Conservation (phyloP, 2,797 vertebrate species). For the Alouatta caraya region DNA sequence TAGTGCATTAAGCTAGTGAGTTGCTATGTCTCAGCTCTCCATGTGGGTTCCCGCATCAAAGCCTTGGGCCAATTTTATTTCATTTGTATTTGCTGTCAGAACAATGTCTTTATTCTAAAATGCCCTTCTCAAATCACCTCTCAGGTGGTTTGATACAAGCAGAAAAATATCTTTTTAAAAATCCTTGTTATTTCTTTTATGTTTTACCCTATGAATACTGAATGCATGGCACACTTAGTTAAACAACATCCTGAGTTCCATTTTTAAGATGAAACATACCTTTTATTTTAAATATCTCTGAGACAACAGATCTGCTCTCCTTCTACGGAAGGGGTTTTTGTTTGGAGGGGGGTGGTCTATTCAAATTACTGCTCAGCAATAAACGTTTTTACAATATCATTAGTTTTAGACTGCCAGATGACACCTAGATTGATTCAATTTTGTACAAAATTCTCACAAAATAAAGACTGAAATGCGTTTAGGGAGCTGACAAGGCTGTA, state of each 20-base stretch:
- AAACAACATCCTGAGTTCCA: constrained; percentile 62
- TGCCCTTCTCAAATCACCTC: constrained; percentile 84
- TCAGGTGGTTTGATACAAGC: constrained; percentile 83
- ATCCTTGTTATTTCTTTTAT: constrained; percentile 73
- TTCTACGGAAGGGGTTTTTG: not conserved
- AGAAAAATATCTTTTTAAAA: constrained; percentile 73
- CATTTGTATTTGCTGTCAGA: constrained; percentile 87
- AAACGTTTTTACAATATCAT: constrained; percentile 59
- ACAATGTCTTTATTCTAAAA: constrained; percentile 87
- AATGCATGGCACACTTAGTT: constrained; percentile 50
- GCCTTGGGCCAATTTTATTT: constrained; percentile 87
- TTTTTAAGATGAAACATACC: constrained; percentile 67
- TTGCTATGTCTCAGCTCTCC: constrained; percentile 81
- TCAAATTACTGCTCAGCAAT: constrained; percentile 63
- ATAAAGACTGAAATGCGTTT: constrained; percentile 61
- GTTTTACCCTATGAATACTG: constrained; percentile 64
- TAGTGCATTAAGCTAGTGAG: constrained; percentile 78
- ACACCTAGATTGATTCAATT: constrained; percentile 70
- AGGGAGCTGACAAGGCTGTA: not conserved
- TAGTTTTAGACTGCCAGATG: constrained; percentile 66
- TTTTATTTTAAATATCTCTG: constrained; percentile 65
- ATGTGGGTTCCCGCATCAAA: constrained; percentile 84
- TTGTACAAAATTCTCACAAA: constrained; percentile 71
- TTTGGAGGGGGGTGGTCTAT: not conserved
- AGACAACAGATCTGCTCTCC: constrained; percentile 46